Base-by-base conservation (phyloP, 2,888 invertebrate genomes). In the Ormyrus thymus region DNA sequence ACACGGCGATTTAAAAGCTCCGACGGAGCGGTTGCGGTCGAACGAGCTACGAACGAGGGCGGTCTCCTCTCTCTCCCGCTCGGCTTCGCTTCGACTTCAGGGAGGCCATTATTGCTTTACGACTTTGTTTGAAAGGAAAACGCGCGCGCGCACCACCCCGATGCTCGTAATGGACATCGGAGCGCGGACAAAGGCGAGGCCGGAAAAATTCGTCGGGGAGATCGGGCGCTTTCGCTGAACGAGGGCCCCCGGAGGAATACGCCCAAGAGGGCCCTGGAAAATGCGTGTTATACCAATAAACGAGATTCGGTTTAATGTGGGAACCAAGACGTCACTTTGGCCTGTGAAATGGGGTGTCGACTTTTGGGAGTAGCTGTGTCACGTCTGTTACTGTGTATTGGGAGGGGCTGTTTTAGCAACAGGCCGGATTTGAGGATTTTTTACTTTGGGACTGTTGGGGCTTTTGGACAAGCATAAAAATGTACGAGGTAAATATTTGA, bases 101-200 rank as follows among this genome's bases (percentile, higher is more conserved):
- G 70, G 43, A 51, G 73, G 61, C 78, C 74, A 83, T 84, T 82
- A 84, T 82, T 82, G 77, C 78, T 84, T 83, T 82, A 83, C 82
- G 82, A 82, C 80, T 83, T 79, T 81, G 75, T 65, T 50, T 61
- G 69, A 77, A 65, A 43, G 61, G 53, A 80, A 81, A 29, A 76
- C 79, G 76, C 76, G 76, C 70, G 51, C 48, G 13, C 64, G 55
- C 80, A 66, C 76, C 80, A 69, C 75, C 79, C 29, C 79, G 79
- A 59, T 62, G 70, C 51, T 66, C 55, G 48, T 13, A 29, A 29
- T 29, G 29, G 10, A 55, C 55, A 10, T 55, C 8, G n/a, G 3
- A 45, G 15, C 55, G 8, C 43, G 45, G 8, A 29, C 29, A 29
- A 29, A 29, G 29, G 29, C 29, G 29, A 68, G 7, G 55, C 10